Conservation (phyloP, 2,113 vertebrate species). For the Macrotus californicus region DNA sequence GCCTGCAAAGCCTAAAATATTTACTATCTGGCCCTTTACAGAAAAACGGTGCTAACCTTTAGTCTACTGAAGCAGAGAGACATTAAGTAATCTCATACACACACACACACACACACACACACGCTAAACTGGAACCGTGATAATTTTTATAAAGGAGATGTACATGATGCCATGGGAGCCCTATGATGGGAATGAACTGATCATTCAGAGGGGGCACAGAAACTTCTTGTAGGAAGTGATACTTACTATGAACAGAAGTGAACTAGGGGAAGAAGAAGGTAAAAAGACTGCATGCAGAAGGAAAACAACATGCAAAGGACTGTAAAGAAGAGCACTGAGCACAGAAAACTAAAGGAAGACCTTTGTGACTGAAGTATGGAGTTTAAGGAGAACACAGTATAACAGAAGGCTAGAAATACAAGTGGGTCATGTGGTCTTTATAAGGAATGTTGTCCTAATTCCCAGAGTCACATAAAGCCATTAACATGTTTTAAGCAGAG, state of each 20-base stretch:
- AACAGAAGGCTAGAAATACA: neutral
- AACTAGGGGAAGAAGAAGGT: neutral
- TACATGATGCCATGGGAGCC: neutral
- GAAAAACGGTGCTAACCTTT: neutral
- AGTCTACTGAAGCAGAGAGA: neutral
- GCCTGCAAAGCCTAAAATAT: neutral
- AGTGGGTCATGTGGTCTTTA: neutral
- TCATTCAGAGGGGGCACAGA: neutral
- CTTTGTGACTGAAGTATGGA: neutral
- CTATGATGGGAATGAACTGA: neutral
- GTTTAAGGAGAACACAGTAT: neutral
- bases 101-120: neutral
- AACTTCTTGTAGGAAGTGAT: neutral
- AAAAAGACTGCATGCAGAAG: neutral
- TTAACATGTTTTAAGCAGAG: neutral
- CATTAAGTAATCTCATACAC: neutral
- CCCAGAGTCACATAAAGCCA: neutral
- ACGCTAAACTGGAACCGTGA: constrained; percentile 1
- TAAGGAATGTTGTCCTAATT: neutral
- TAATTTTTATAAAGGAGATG: neutral
- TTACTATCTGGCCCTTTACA: neutral
- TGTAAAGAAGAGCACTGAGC: neutral
- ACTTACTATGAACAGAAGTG: neutral
- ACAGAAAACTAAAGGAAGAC: neutral
- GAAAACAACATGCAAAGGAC: neutral